Evolutionary conservation across 1,140 invertebrate species (phyloP).

Genomic region (Drosophila serrata): DNA sequence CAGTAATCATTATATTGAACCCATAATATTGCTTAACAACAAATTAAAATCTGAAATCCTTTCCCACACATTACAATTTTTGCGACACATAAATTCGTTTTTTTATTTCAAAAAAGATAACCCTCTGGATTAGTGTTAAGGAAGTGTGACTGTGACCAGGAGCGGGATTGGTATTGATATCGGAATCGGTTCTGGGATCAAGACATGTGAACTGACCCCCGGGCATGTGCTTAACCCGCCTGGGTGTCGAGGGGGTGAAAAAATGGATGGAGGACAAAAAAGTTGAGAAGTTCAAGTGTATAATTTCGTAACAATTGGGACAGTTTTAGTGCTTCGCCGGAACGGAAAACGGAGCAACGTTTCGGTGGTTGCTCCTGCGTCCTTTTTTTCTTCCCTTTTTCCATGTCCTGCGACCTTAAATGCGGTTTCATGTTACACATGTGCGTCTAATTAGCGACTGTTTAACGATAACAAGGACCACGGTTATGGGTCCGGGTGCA

Average conservation of each 20-base stretch:
- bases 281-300: conserved; percentile 81
- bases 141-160: conserved; percentile 47
- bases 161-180: background rate
- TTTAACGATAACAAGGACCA: conserved; percentile 71
- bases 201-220: conserved; percentile 18
- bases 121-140: conserved; percentile 10
- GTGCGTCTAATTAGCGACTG: conserved; percentile 82
- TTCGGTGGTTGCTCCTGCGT: conserved; percentile 40
- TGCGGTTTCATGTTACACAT: conserved; percentile 82
- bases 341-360: conserved; percentile 35
- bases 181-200: conserved; percentile 6
- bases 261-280: conserved; percentile 14
- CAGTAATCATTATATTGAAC: too few relatives aligned
- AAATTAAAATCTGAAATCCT: background rate
- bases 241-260: conserved; percentile 31
- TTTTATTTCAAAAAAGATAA: conserved; percentile 4
- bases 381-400: conserved; percentile 25
- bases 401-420: conserved; percentile 53
- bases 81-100: conserved; percentile 12
- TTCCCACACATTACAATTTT: conserved; percentile 32
- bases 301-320: conserved; percentile 78
- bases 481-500: background rate
- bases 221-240: conserved; percentile 40
- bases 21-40: background rate
- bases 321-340: conserved; percentile 82